A percentile compares a stretch with the other conserved stretches of the same genome.
These are phyloP conservation scores for Botia almorhae DNA, from an alignment of 2,797 vertebrate species.

Conservation along the genomic window DNA sequence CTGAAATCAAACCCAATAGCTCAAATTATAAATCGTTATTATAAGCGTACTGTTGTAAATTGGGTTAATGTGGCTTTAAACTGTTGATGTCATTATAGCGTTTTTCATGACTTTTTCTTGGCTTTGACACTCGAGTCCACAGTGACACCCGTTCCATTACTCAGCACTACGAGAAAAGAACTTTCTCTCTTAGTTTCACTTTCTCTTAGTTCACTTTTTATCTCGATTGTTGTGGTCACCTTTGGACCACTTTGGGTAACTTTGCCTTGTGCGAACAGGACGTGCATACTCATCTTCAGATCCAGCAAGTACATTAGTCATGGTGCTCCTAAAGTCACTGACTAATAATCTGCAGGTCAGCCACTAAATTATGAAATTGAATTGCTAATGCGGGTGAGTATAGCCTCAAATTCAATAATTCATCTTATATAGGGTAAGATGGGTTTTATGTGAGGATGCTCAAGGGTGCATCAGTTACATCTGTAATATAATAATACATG, in stretches of 20 bases:
- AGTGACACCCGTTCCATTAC: too few relatives aligned
- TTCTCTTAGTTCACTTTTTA: neutral
- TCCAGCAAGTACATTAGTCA: constrained; percentile 8
- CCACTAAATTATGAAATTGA: constrained; percentile 40
- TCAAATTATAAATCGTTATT: too few relatives aligned
- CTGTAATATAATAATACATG: constrained; percentile 55
- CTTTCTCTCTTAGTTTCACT: neutral
- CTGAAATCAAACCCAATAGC: too few relatives aligned
- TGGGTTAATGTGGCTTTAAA: too few relatives aligned
- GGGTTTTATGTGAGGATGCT: constrained; percentile 30
- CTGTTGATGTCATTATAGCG: too few relatives aligned
- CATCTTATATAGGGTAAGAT: constrained; percentile 38
- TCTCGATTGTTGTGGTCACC: neutral
- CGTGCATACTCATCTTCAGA: constrained; percentile 13
- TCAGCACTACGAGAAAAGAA: neutral
- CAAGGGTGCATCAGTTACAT: constrained; percentile 27
- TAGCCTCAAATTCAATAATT: constrained; percentile 39
- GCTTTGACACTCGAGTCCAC: neutral
- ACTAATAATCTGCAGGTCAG: constrained; percentile 39
- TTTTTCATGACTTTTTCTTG: neutral
- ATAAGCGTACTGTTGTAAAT: too few relatives aligned
- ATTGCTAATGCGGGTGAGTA: constrained; percentile 23
- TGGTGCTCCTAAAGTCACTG: constrained; percentile 4
- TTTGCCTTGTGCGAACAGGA: constrained; percentile 19
- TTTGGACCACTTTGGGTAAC: constrained; percentile 16